These are phyloP conservation scores for Yoshiicerus persimilis DNA, from an alignment of 1,140 invertebrate species.

Conservation along the genomic window DNA sequence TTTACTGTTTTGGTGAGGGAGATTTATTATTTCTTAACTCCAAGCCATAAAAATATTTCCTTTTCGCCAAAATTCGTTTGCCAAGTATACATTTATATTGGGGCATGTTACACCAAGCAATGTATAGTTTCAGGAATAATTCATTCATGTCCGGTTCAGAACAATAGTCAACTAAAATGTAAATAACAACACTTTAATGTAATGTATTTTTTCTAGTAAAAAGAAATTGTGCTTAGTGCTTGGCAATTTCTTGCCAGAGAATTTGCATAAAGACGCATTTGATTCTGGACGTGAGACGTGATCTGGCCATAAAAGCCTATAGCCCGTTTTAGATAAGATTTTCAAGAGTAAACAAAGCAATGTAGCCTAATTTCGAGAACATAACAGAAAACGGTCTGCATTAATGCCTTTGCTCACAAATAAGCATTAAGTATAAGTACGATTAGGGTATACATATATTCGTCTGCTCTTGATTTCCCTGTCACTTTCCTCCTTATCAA, in stretches of 20 bases:
- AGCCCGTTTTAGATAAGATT: background rate
- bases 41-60: background rate
- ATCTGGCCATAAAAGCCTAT: background rate
- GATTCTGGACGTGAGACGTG: conserved; percentile 1
- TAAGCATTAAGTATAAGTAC: no score
- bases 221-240: background rate
- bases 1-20: no score
- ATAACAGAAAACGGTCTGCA: background rate
- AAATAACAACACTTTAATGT: background rate
- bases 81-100: no score
- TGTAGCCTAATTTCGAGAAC: background rate
- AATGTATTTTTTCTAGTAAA: background rate
- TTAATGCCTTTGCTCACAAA: no score
- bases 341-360: background rate
- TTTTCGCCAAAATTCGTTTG: background rate
- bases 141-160: background rate
- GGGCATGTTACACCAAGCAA: no score
- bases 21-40: no score
- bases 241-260: background rate
- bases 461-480: background rate
- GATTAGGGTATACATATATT: no score
- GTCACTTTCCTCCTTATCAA: background rate
- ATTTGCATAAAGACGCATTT: conserved; percentile 20
- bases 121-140: no score
- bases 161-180: background rate